phyloP scores from a whole-genome alignment of 2,888 invertebrate species.

The Scaeva pyrastri region DNA sequence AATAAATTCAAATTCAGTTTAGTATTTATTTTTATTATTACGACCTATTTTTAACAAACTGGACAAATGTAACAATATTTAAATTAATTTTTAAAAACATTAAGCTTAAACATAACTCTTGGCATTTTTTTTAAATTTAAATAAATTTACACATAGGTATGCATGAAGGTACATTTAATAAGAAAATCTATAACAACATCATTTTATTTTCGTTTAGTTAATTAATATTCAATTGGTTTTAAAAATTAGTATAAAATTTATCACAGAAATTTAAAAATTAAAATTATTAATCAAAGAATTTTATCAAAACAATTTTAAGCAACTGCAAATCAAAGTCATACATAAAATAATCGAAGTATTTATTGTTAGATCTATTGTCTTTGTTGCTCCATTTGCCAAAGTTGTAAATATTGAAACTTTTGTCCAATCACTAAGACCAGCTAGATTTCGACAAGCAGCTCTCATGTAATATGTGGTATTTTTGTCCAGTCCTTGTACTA shows the following conservation, averaged over 20 bases:
- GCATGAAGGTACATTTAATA: neutral
- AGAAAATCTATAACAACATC: constrained; percentile 27
- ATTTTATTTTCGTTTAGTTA: neutral
- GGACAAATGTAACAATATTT: constrained; percentile 38
- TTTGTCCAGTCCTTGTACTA: constrained; percentile 83
- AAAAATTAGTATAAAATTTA: constrained; percentile 33
- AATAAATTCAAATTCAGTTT: neutral
- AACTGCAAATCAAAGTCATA: constrained; percentile 60
- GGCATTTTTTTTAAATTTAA: constrained; percentile 2
- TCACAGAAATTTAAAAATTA: constrained; percentile 60
- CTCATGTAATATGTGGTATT: constrained; percentile 85
- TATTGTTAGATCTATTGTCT: constrained; percentile 54
- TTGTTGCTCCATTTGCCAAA: constrained; percentile 77
- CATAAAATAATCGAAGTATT: constrained; percentile 65
- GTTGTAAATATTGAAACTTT: constrained; percentile 82
- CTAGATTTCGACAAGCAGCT: constrained; percentile 85
- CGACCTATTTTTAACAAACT: constrained; percentile 22
- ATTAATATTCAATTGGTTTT: neutral
- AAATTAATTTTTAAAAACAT: constrained; percentile 25
- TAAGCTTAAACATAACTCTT: constrained; percentile 9
- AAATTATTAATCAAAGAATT: neutral
- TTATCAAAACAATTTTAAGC: constrained; percentile 50
- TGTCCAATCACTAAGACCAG: constrained; percentile 85
- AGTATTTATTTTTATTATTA: neutral
- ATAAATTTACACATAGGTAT: neutral